phyloP scores from a whole-genome alignment of 2,113 vertebrate species.

The Anhinga rufa region DNA sequence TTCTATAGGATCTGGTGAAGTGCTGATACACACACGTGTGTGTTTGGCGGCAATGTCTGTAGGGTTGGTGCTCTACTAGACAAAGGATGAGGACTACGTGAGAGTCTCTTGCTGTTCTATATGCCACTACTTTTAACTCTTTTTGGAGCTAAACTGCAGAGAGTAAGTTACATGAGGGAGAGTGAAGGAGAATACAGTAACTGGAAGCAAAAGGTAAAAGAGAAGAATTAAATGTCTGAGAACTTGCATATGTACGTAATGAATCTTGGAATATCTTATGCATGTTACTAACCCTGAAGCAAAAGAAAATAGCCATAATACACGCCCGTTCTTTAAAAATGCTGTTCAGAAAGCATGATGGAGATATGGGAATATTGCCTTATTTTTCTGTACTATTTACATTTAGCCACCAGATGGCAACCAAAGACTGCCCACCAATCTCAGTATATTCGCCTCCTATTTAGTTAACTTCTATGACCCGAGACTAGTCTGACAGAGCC shows the following conservation, averaged over 20 bases:
- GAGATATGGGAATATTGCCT: accelerated
- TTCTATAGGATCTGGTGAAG: background rate
- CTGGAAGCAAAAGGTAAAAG: background rate
- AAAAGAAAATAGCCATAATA: background rate
- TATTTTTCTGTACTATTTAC: background rate
- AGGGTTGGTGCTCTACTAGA: background rate
- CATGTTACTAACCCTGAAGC: background rate
- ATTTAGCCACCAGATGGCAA: conserved; percentile 53
- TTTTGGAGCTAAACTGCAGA: background rate
- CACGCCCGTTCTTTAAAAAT: background rate
- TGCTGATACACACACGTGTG: background rate
- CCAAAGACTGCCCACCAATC: background rate
- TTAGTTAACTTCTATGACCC: background rate
- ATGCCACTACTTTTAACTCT: background rate
- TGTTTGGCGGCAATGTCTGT: background rate
- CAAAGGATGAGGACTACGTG: background rate
- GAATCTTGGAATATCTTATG: background rate
- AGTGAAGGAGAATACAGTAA: background rate
- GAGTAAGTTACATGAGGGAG: background rate
- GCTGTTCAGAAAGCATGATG: background rate
- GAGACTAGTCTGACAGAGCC: background rate
- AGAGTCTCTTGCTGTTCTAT: background rate
- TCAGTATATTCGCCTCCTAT: accelerated
- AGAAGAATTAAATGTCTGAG: background rate
- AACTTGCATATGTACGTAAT: background rate